Conservation (phyloP, 2,797 vertebrate genomes). For the Silurus lanzhouensis region DNA sequence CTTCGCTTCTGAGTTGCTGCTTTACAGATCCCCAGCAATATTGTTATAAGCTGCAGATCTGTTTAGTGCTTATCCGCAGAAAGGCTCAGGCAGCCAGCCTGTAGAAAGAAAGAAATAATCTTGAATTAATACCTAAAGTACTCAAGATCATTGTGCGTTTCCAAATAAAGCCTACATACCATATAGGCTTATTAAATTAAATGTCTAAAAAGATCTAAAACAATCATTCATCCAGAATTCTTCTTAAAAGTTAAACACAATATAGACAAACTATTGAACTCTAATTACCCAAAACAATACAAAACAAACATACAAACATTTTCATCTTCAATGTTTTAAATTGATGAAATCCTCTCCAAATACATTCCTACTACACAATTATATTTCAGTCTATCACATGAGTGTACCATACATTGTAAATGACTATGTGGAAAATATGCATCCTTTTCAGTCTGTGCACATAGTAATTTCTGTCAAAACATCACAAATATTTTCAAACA, state of each 20-base stretch:
- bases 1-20: neutral
- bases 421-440: neutral
- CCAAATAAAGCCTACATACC: constrained; percentile 33
- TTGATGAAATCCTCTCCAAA: no score
- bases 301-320: no score
- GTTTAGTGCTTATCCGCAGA: constrained; percentile 54
- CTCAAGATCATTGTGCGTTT: constrained; percentile 20
- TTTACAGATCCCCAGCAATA: constrained; percentile 36
- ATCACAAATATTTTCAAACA: constrained; percentile 17
- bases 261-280: no score
- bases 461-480: constrained; percentile 13
- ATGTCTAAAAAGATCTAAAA: constrained; percentile 29
- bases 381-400: no score
- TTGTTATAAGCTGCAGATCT: constrained; percentile 15
- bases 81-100: constrained; percentile 63
- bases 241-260: constrained; percentile 40
- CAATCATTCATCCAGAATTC: constrained; percentile 52
- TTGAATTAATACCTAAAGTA: constrained; percentile 43
- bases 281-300: no score
- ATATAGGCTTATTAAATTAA: constrained; percentile 40
- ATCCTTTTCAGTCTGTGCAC: neutral
- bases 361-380: no score
- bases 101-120: constrained; percentile 51
- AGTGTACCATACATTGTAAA: constrained; percentile 16
- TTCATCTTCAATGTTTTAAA: no score